Percentiles rank a stretch among this genome's conserved stretches.
phyloP scores from a whole-genome alignment of 2,888 invertebrate genomes.

The Rhyacophila evoluta region DNA sequence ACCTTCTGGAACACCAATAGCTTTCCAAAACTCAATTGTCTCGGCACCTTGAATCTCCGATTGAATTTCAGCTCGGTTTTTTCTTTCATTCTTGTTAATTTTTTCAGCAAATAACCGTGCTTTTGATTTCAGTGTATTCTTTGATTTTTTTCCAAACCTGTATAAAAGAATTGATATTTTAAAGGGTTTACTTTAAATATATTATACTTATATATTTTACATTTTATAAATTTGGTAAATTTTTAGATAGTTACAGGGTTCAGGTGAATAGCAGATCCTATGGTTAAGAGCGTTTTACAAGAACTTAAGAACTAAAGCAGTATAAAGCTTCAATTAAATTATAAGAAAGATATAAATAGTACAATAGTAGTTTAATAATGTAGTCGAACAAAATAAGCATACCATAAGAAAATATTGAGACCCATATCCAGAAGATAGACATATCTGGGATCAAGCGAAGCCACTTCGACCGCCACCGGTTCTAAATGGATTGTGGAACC shows the following conservation, averaged over 20 bases:
- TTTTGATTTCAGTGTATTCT: conserved; percentile 90
- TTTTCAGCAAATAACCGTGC: conserved; percentile 95
- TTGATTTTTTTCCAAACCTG: conserved; percentile 81
- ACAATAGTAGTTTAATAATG: no score
- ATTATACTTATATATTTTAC: no score
- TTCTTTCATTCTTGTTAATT: conserved; percentile 98
- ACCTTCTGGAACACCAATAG: conserved; percentile 73
- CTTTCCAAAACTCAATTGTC: conserved; percentile 85
- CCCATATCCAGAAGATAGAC: conserved; percentile 94
- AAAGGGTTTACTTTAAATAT: no score
- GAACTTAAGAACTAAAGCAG: no score
- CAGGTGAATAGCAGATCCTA: no score
- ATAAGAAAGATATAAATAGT: no score
- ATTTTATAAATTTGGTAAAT: no score
- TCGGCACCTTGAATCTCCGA: conserved; percentile 88
- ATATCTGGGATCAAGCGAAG: conserved; percentile 89
- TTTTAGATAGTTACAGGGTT: no score
- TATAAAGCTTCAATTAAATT: no score
- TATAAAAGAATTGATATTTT: no score
- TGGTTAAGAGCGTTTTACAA: no score
- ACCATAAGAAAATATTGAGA: conserved; percentile 90
- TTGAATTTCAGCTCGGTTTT: conserved; percentile 92
- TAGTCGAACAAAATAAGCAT: no score
- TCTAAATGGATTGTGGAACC: conserved; percentile 90
- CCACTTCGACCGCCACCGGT: conserved; percentile 79